A percentile compares a stretch with the other conserved stretches of the same genome.
phyloP scores from a whole-genome alignment of 2,797 vertebrate species.

The Prionace glauca region DNA sequence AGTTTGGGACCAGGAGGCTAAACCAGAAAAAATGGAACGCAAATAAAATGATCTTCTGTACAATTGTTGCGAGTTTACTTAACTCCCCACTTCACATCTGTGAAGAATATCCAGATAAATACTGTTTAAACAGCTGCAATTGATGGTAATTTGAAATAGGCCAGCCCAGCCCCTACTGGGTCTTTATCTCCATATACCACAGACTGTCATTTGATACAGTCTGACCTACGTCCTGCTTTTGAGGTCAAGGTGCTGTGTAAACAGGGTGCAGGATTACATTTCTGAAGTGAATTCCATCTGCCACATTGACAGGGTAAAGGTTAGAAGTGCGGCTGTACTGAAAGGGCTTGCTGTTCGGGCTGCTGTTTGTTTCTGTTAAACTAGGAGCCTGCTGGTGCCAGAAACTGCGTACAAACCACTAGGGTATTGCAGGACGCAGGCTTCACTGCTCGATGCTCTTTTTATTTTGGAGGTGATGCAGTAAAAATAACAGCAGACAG shows the following conservation, averaged over 20 bases:
- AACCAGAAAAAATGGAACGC: not conserved
- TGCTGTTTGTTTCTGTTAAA: conserved; percentile 27
- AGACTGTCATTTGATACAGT: conserved; percentile 2
- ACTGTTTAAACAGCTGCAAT: conserved; percentile 24
- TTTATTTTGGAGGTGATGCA: conserved; percentile 18
- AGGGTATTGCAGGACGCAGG: not conserved
- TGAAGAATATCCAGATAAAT: not conserved
- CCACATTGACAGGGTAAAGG: conserved; percentile 2
- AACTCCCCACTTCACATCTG: conserved; percentile 13
- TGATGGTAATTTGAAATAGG: conserved; percentile 19
- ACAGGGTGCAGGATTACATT: conserved; percentile 12
- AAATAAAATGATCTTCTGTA: not conserved
- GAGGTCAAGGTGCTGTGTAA: conserved; percentile 35
- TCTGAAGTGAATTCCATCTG: conserved; percentile 30
- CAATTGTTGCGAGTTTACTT: not conserved
- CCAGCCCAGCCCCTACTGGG: not conserved
- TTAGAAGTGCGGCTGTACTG: conserved; percentile 1
- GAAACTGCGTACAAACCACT: not conserved
- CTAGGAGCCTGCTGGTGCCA: conserved; percentile 16
- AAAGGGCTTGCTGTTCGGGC: conserved; percentile 24
- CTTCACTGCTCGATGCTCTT: not conserved
- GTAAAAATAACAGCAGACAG: conserved; percentile 26
- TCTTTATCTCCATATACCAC: not conserved
- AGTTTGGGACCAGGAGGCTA: not conserved
- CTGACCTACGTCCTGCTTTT: conserved; percentile 26